These are phyloP conservation scores for Entomyzon cyanotis DNA, from an alignment of 2,113 vertebrate species.

Conservation along the genomic window DNA sequence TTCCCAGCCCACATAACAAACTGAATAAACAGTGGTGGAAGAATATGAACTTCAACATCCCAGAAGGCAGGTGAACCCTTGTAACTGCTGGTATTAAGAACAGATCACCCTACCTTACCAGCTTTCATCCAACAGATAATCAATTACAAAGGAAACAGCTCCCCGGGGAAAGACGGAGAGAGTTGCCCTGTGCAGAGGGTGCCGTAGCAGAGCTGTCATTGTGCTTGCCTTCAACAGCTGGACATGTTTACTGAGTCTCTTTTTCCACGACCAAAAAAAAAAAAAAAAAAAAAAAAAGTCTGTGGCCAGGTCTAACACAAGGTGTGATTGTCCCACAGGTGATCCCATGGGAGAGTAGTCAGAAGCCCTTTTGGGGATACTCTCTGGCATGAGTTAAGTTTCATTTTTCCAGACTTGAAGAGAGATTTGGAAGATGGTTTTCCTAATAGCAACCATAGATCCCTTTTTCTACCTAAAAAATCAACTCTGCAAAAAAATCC, in stretches of 20 bases:
- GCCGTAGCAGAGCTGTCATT: not conserved
- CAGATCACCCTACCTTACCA: fast-evolving
- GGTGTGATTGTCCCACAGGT: not conserved
- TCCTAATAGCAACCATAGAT: not conserved
- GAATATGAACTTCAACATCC: not conserved
- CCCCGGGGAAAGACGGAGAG: not conserved
- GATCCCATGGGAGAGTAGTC: not conserved
- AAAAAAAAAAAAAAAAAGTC: not conserved
- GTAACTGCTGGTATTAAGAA: not conserved
- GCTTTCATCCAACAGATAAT: not conserved
- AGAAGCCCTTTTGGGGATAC: not conserved
- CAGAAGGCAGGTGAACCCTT: not conserved
- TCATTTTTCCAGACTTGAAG: not conserved
- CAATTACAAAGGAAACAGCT: not conserved
- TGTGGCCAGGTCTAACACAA: not conserved
- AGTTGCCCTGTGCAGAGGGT: not conserved
- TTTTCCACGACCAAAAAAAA: not conserved
- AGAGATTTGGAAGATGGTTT: not conserved
- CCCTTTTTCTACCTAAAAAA: not conserved
- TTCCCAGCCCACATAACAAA: not conserved
- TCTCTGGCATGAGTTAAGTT: fast-evolving
- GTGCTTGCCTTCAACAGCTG: not conserved
- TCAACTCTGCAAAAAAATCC: not conserved
- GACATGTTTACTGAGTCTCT: not conserved
- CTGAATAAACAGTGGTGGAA: fast-evolving